Conservation (phyloP, 2,113 vertebrate species). For the Cyphomyrus discorhynchus region DNA sequence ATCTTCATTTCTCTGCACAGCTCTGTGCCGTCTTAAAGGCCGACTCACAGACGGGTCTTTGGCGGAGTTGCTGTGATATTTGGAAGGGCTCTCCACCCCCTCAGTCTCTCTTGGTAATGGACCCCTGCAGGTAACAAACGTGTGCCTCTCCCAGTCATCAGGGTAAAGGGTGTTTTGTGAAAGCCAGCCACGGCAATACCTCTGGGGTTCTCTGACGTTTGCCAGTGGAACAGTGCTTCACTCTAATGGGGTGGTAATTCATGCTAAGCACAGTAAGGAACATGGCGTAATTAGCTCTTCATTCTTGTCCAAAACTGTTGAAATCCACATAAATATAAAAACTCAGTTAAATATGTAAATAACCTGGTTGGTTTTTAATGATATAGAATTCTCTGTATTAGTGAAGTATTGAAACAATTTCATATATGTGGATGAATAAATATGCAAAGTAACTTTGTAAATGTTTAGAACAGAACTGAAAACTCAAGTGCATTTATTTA, state of each 20-base stretch:
- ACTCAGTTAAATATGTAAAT: not conserved
- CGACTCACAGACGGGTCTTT: not conserved
- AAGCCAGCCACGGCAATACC: not conserved
- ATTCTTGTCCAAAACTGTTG: not conserved
- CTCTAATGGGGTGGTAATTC: not conserved
- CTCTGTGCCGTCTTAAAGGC: not conserved
- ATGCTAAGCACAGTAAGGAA: not conserved
- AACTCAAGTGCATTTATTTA: not conserved
- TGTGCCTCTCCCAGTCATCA: not conserved
- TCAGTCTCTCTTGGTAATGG: not conserved
- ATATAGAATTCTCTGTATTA: not conserved
- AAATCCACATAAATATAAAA: not conserved
- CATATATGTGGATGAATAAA: not conserved
- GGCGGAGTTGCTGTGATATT: not conserved
- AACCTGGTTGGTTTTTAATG: not conserved
- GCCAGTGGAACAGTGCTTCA: not conserved
- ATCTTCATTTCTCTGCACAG: not conserved
- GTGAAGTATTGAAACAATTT: not conserved
- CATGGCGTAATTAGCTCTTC: not conserved
- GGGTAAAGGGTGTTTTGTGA: not conserved
- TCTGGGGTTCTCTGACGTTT: not conserved
- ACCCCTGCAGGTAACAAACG: not conserved
- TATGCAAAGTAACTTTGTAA: not conserved
- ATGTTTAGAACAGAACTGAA: not conserved
- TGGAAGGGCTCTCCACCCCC: not conserved